Conservation (phyloP, 2,888 invertebrate genomes). For the Epirrhoe alternata region DNA sequence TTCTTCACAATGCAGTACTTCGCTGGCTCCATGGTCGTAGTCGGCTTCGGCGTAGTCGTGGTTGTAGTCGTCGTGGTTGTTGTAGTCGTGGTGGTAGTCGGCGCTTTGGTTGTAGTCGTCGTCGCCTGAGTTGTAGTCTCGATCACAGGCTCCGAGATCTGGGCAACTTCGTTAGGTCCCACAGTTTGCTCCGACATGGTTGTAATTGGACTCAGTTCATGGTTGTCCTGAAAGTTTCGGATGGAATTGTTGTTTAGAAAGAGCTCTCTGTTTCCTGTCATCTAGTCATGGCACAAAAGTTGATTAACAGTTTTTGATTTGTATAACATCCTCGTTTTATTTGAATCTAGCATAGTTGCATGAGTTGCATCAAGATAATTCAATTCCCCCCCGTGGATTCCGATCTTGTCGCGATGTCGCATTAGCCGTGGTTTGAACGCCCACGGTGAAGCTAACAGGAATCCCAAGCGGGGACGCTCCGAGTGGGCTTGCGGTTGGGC, state of each 20-base stretch:
- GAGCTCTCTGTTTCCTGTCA: not conserved
- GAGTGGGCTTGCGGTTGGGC: too few relatives aligned
- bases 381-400: too few relatives aligned
- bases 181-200: slow-evolving; percentile 79
- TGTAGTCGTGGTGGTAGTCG: slow-evolving; percentile 63
- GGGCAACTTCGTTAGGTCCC: slow-evolving; percentile 71
- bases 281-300: not conserved
- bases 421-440: too few relatives aligned
- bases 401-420: too few relatives aligned
- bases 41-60: slow-evolving; percentile 83
- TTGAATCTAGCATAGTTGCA: too few relatives aligned
- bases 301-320: not conserved
- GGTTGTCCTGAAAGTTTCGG: slow-evolving; percentile 58
- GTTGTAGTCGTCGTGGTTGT: slow-evolving; percentile 78
- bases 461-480: too few relatives aligned
- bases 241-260: slow-evolving; percentile 1
- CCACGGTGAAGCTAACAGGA: too few relatives aligned
- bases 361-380: too few relatives aligned
- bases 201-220: slow-evolving; percentile 71
- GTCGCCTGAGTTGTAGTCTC: slow-evolving; percentile 69
- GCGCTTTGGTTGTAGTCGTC: slow-evolving; percentile 59
- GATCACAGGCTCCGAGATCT: slow-evolving; percentile 73
- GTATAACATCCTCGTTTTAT: not conserved
- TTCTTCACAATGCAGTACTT: slow-evolving; percentile 94
- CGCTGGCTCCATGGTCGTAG: slow-evolving; percentile 85